Conservation (phyloP, 1,140 invertebrate species). For the Drosophila oshimai region DNA sequence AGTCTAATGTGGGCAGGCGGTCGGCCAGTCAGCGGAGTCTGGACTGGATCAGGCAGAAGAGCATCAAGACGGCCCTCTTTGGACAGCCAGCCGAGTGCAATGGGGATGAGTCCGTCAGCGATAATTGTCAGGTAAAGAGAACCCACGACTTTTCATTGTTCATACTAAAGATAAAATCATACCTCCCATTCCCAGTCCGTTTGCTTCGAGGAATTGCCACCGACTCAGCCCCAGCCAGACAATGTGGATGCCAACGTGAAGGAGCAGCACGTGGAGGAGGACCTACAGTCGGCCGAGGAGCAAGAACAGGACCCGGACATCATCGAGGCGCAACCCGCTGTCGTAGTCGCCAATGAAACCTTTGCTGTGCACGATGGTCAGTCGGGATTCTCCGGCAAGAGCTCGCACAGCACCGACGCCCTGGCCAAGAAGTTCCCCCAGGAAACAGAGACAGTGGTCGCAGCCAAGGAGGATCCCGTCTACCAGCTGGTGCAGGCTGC, state of each 20-base stretch:
- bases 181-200: constrained; percentile 40
- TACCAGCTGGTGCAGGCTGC: constrained; percentile 28
- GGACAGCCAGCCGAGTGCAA: constrained; percentile 67
- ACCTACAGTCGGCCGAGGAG: constrained; percentile 58
- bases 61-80: constrained; percentile 46
- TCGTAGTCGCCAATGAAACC: constrained; percentile 29
- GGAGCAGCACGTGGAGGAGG: constrained; percentile 63
- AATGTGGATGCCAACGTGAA: constrained; percentile 69
- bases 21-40: constrained; percentile 56
- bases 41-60: constrained; percentile 61
- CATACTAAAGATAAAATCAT: too few relatives aligned
- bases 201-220: constrained; percentile 65
- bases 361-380: background rate
- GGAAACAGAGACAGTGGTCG: constrained; percentile 27
- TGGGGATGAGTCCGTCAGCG: constrained; percentile 49
- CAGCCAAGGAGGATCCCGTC: constrained; percentile 34
- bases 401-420: constrained; percentile 49
- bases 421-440: constrained; percentile 44
- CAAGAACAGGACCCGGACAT: constrained; percentile 50
- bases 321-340: constrained; percentile 22
- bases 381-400: constrained; percentile 53
- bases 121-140: constrained; percentile 71
- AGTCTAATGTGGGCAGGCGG: constrained; percentile 63
- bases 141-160: too few relatives aligned
- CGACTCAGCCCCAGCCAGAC: constrained; percentile 39